Base-by-base conservation (phyloP, 2,888 invertebrate genomes). In the Melangyna quadrimaculata region DNA sequence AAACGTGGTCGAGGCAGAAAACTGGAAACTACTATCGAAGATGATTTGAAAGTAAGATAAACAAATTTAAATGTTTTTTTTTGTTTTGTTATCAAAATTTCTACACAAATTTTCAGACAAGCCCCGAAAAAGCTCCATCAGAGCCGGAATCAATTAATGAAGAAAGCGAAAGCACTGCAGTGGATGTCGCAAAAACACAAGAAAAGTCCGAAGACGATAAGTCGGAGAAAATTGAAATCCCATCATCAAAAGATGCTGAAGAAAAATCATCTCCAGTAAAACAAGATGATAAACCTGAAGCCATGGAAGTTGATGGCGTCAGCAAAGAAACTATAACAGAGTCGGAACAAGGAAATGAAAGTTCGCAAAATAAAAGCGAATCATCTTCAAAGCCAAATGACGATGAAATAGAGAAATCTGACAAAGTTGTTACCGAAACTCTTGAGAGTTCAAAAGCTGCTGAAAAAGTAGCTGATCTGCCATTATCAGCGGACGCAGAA, bases 301-400 rank as follows among this genome's bases (percentile, higher is more conserved):
- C 91, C 12, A 92, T 92, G 91, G 92, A 92, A 59, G 89, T 91
- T 29, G 92, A 92, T 88, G 88, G 88, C 51, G 87, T 35, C 0
- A 45, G 57, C 73, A 88, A 88, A 78, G 78, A 79, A 8, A 74
- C 55, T 24, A 82, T 65, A 78, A 63, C 53, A 57, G 45, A 70
- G 53, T 12, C 74, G 35, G 77, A 74, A 51, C 32, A 40, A 57
- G 37, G 45, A 3, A 40, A 37, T 32, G 77, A 75, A 9, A 80
- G 77, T 65, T 14, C 55, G 24, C 48, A 74, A 69, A 65, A 40
- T 10, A 17, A 55, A 82, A 74, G 53, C 88, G 87, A 81, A 81
- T 40, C 70, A 22, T 37, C 65, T 37, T 75, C 63, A 48, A 79
- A 77, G 59, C 29, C 81, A 40, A 65, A 57, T 53, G 81, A 75